Evolutionary conservation across 1,140 invertebrate genomes (phyloP).

Genomic region (Dolichoris vasculosae): DNA sequence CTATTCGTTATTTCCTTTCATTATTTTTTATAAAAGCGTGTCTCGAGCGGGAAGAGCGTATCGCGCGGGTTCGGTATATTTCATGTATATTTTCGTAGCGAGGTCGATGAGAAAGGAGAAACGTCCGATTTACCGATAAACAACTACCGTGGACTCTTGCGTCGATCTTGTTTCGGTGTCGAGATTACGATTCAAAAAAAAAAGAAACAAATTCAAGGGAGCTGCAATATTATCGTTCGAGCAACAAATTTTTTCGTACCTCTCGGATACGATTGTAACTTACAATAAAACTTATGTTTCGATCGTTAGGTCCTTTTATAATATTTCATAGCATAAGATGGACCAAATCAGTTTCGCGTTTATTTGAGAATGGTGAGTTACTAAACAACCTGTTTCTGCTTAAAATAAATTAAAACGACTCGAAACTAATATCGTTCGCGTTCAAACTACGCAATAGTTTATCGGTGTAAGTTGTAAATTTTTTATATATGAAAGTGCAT

Average conservation of each 20-base stretch:
- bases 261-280: not conserved
- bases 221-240: too few relatives aligned
- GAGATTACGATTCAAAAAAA: too few relatives aligned
- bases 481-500: not conserved
- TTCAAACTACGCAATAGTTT: not conserved
- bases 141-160: too few relatives aligned
- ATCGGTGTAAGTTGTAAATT: not conserved
- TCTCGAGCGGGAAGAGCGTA: too few relatives aligned
- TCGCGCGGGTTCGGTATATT: too few relatives aligned
- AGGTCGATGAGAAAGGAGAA: too few relatives aligned
- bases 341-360: not conserved
- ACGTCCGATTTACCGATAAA: too few relatives aligned
- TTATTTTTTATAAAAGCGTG: too few relatives aligned
- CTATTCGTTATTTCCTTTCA: too few relatives aligned
- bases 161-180: too few relatives aligned
- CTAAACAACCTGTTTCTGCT: not conserved
- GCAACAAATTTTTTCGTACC: not conserved
- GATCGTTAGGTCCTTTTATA: not conserved
- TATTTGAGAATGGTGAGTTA: not conserved
- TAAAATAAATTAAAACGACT: not conserved
- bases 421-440: not conserved
- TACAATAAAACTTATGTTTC: not conserved
- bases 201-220: too few relatives aligned
- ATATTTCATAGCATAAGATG: not conserved
- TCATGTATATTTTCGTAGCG: too few relatives aligned